Evolutionary conservation across 2,888 invertebrate genomes (phyloP), one percentile per base, ranked within the genome.

Genomic region (Cheilosia pagana): DNA sequence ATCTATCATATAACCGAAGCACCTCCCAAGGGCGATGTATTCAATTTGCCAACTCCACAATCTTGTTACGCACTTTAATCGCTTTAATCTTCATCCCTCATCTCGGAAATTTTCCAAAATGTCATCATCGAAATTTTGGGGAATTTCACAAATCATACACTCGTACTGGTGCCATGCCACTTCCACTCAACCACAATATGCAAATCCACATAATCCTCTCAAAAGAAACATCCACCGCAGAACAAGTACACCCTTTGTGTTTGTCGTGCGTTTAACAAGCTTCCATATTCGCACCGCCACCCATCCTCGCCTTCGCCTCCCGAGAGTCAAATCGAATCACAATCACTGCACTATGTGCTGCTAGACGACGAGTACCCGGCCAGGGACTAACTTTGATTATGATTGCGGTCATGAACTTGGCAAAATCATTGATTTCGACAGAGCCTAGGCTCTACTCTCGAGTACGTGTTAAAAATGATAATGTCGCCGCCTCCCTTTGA

Each of bases 351-450:
- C 59, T 52, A 19, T 60, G n/a, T n/a, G n/a, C n/a, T n/a, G 48
- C 14, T 23, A 12, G 39, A 23, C 23, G 3, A 43, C 31, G 52
- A 62, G 59, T 12, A 60, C 59, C 31, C 63, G 52, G n/a, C 45
- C 43, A 62, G 65, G 65, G 68, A 83, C 81, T 67, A 67, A 70
- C 75, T 81, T 81, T 85, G 85, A 85, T 85, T 85, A 85, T 85
- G 85, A 85, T 85, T 85, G 85, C 85, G 85, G 85, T 85, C 85
- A 85, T 85, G 85, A 85, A 85, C 81, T 81, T 85, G 85, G 75
- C 75, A 76, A 85, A 85, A 81, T 85, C 85, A 85, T 85, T 85
- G 85, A 85, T 85, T 85, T 85, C 85, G 45, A 76, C 85, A 81
- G 81, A 76, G 79, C 81, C 75, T 85, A 85, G 85, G 85, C 85